Conservation (phyloP, 2,888 invertebrate species). For the Altica lythri region DNA sequence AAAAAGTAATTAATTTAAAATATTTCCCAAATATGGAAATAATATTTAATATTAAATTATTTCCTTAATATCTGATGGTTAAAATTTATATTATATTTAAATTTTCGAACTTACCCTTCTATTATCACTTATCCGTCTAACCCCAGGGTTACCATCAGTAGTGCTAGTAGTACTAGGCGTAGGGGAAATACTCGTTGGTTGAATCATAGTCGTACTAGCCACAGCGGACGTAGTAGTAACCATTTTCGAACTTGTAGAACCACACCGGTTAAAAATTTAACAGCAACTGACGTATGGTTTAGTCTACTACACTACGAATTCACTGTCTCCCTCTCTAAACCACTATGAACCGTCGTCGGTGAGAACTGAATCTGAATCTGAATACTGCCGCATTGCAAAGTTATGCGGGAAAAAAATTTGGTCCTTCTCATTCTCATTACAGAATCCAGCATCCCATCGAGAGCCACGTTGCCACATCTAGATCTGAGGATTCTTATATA, state of each 20-base stretch:
- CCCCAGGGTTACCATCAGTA: constrained; percentile 24
- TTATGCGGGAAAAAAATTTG: constrained; percentile 29
- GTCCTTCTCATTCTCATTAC: constrained; percentile 27
- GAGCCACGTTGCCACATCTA: constrained; percentile 24
- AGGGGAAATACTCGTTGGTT: constrained; percentile 28
- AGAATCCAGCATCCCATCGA: constrained; percentile 33
- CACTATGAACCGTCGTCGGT: constrained; percentile 10
- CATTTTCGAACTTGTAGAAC: constrained; percentile 27
- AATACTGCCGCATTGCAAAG: constrained; percentile 26
- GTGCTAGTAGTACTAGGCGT: constrained; percentile 19
- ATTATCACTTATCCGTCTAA: constrained; percentile 45
- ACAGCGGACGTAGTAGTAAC: constrained; percentile 33
- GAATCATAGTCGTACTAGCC: constrained; percentile 32
- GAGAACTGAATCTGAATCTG: no score
- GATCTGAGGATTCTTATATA: constrained; percentile 2
- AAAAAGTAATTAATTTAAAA: no score
- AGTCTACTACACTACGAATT: constrained; percentile 9
- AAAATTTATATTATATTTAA: no score
- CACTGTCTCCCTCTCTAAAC: constrained; percentile 14
- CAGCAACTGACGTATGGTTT: constrained; percentile 18
- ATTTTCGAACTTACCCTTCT: constrained; percentile 44
- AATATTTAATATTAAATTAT: no score
- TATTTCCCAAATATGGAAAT: no score
- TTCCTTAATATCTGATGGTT: no score
- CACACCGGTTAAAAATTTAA: not conserved